Percentiles rank a stretch among this genome's conserved stretches.
phyloP scores from a whole-genome alignment of 2,888 invertebrate species.

The Agrochola lychnidis region DNA sequence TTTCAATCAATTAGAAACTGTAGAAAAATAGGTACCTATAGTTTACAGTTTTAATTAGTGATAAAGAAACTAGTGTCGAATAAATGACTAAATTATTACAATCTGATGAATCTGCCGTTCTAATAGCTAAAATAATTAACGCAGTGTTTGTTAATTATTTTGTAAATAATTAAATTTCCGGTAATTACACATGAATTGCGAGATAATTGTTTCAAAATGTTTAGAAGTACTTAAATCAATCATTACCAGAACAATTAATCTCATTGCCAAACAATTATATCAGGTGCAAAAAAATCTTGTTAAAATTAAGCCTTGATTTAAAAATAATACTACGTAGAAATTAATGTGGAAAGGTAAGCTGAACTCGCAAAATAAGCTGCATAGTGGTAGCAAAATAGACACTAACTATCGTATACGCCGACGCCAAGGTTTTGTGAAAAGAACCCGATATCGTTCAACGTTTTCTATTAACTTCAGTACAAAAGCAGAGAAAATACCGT shows the following conservation, averaged over 20 bases:
- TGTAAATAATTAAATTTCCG: slow-evolving; percentile 26
- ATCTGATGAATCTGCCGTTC: slow-evolving; percentile 25
- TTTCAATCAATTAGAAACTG: slow-evolving; percentile 4
- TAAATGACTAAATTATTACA: slow-evolving; percentile 18
- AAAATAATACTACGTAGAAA: slow-evolving; percentile 9
- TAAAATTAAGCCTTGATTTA: background rate
- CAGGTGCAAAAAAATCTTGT: background rate
- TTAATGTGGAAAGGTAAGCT: slow-evolving; percentile 28
- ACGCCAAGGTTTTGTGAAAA: slow-evolving; percentile 72
- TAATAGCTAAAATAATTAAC: slow-evolving; percentile 30
- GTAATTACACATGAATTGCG: slow-evolving; percentile 18
- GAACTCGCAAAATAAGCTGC: slow-evolving; percentile 62
- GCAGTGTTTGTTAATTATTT: slow-evolving; percentile 36
- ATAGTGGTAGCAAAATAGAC: slow-evolving; percentile 65
- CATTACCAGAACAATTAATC: slow-evolving; percentile 5
- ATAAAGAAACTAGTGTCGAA: slow-evolving; percentile 10
- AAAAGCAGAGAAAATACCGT: slow-evolving; percentile 83
- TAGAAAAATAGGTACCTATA: background rate
- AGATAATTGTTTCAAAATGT: slow-evolving; percentile 13
- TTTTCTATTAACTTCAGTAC: slow-evolving; percentile 82
- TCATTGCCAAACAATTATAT: slow-evolving; percentile 1
- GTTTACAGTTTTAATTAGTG: slow-evolving; percentile 3
- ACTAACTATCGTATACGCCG: slow-evolving; percentile 69
- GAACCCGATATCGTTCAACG: slow-evolving; percentile 79
- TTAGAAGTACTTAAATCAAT: slow-evolving; percentile 14